These are phyloP conservation scores for Trachythela sp. DNA, from an alignment of 64 coral and sea anemone species.

Conservation along the genomic window DNA sequence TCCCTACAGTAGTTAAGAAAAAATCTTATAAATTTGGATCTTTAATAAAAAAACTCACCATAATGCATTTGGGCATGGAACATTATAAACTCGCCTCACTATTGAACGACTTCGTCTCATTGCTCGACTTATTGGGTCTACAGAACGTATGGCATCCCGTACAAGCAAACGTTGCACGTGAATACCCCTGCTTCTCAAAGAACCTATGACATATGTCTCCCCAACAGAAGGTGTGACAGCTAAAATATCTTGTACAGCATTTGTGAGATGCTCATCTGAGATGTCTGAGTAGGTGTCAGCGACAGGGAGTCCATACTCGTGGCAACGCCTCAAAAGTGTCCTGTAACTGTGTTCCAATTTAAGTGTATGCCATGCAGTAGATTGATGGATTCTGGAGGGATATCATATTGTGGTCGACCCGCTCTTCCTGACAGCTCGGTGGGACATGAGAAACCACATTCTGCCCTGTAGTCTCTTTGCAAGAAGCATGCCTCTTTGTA, in stretches of 20 bases:
- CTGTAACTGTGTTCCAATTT: neutral
- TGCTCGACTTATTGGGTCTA: constrained; percentile 4
- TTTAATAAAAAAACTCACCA: neutral
- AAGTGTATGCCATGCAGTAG: neutral
- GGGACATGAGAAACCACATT: no score
- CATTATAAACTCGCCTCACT: neutral
- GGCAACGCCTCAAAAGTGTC: neutral
- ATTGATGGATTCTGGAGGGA: neutral
- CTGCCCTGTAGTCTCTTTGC: no score
- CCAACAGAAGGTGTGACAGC: neutral
- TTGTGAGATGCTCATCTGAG: neutral
- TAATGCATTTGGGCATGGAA: neutral
- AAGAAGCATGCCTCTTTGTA: no score
- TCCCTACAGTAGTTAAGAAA: no score
- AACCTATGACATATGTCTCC: neutral
- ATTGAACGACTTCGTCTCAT: neutral
- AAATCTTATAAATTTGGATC: no score
- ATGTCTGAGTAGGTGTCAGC: neutral
- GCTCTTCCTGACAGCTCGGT: no score
- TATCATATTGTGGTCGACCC: neutral
- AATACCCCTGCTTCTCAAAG: neutral
- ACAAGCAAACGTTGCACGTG: neutral
- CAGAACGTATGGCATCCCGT: neutral
- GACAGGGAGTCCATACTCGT: neutral
- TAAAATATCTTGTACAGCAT: neutral